Conservation (phyloP, 2,113 vertebrate genomes). For the Tragulus kanchil region DNA sequence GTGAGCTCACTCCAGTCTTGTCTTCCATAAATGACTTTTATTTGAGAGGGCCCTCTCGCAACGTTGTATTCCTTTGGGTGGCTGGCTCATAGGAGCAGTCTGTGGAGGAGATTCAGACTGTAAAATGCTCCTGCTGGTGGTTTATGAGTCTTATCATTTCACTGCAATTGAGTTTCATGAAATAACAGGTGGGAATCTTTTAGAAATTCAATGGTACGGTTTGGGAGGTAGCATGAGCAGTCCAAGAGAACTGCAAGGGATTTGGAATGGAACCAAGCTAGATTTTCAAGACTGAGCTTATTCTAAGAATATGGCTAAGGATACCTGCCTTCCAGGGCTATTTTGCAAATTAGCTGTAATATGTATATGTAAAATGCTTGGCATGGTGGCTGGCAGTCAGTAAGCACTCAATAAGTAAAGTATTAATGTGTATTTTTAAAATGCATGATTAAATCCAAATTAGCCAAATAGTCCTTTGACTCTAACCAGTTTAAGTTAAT, state of each 20-base stretch:
- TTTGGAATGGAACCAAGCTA: constrained; percentile 38
- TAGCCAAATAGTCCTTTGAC: constrained; percentile 14
- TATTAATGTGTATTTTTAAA: constrained; percentile 29
- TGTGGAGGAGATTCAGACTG: constrained; percentile 45
- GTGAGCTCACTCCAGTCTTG: background rate
- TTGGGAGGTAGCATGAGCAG: background rate
- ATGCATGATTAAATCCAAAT: constrained; percentile 37
- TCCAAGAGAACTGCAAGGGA: background rate
- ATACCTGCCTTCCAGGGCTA: background rate
- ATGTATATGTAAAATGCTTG: background rate
- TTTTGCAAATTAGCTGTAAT: constrained; percentile 49
- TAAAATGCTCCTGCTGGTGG: constrained; percentile 35
- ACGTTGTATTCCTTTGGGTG: constrained; percentile 46
- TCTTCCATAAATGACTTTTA: constrained; percentile 63
- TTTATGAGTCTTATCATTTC: constrained; percentile 73
- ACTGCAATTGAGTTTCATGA: constrained; percentile 42
- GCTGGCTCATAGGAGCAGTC: constrained; percentile 39
- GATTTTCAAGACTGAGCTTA: constrained; percentile 12
- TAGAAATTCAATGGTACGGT: background rate
- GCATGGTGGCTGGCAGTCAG: constrained; percentile 16
- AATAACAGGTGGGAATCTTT: constrained; percentile 55
- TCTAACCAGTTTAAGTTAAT: constrained; percentile 1
- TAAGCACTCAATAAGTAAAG: constrained; percentile 59
- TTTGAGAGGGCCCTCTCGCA: constrained; percentile 6
- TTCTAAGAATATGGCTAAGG: background rate